phyloP scores from a whole-genome alignment of 2,888 invertebrate genomes.

The Apodemia mormo region DNA sequence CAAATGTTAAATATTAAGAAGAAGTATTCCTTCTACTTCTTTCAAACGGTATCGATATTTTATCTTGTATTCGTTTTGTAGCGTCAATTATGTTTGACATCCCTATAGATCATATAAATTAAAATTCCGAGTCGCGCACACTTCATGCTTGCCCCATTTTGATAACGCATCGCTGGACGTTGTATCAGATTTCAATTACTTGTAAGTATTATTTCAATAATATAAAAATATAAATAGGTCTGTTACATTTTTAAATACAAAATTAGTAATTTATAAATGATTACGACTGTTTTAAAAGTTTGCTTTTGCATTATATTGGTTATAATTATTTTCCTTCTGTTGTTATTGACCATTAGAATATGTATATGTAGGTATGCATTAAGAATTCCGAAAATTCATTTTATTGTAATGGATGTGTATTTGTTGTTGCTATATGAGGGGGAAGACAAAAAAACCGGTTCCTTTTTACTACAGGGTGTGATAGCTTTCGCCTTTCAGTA shows the following conservation, averaged over 20 bases:
- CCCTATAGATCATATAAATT: conserved; percentile 6
- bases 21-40: too few relatives aligned
- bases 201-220: neutral
- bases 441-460: too few relatives aligned
- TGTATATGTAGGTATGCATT: neutral
- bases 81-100: neutral
- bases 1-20: too few relatives aligned
- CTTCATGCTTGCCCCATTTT: conserved; percentile 1
- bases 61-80: neutral
- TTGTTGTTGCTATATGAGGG: too few relatives aligned
- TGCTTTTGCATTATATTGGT: neutral
- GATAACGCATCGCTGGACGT: neutral
- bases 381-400: neutral
- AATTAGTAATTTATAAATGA: neutral
- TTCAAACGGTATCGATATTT: too few relatives aligned
- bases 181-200: neutral
- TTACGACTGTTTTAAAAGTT: neutral
- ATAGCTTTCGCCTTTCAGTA: too few relatives aligned
- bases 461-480: too few relatives aligned
- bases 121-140: neutral
- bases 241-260: neutral
- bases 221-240: neutral
- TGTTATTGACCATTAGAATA: neutral
- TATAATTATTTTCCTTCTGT: neutral
- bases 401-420: too few relatives aligned